These are phyloP conservation scores for Cydia fagiglandana DNA, from an alignment of 1,140 invertebrate species.

Conservation along the genomic window DNA sequence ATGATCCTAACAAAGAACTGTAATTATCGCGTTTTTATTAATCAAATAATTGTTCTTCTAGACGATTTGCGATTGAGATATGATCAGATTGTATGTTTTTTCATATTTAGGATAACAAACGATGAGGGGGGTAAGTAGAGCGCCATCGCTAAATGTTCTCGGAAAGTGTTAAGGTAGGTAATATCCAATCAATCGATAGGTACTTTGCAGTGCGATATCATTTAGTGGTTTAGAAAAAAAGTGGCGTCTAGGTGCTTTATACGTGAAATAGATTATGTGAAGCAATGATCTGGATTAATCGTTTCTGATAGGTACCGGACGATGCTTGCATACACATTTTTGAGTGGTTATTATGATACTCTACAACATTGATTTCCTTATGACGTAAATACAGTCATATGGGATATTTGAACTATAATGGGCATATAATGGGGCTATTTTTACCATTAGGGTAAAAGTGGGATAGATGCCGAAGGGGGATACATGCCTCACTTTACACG, in stretches of 20 bases:
- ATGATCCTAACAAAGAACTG: not conserved
- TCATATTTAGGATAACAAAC: not conserved
- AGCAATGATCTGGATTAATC: not conserved
- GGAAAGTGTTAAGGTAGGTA: not conserved
- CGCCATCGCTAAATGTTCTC: not conserved
- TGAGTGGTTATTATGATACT: too few species aligned
- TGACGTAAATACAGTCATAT: too few species aligned
- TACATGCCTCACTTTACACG: too few species aligned
- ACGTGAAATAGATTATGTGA: not conserved
- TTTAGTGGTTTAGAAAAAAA: constrained; percentile 3
- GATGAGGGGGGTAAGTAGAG: not conserved
- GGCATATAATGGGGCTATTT: too few species aligned
- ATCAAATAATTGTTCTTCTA: constrained; percentile 10
- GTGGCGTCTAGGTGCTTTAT: not conserved
- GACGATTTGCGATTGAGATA: not conserved
- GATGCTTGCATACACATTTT: not conserved
- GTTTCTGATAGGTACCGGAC: not conserved
- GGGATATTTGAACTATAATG: too few species aligned
- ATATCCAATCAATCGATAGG: not conserved
- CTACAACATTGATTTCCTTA: too few species aligned
- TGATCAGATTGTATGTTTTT: not conserved
- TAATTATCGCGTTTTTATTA: constrained; percentile 14
- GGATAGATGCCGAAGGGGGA: too few species aligned
- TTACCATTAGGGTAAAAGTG: too few species aligned
- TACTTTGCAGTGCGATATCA: not conserved